A percentile compares a stretch with the other conserved stretches of the same genome.
Evolutionary conservation across 2,888 invertebrate species (phyloP).

Genomic region (Drosophila trichaetosa): DNA sequence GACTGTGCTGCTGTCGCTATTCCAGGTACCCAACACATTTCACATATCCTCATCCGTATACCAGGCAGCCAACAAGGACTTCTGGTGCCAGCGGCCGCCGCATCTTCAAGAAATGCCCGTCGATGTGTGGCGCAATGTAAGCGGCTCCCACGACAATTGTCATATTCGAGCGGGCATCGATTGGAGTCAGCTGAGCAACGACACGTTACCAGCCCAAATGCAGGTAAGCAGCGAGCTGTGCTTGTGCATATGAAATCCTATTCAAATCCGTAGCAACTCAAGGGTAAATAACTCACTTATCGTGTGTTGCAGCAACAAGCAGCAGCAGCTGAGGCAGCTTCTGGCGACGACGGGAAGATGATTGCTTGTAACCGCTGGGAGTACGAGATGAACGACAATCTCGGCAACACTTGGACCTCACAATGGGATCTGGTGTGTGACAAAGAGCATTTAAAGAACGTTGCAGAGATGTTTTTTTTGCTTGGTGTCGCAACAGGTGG

Average conservation of each 20-base stretch:
- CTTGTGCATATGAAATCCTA: conserved; percentile 17
- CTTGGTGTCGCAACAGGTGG: conserved; percentile 92
- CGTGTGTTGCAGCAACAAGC: conserved; percentile 46
- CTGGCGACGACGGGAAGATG: conserved; percentile 81
- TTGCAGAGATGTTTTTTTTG: conserved; percentile 92
- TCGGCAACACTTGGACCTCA: conserved; percentile 89
- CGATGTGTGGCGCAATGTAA: conserved; percentile 88
- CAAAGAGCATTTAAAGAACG: conserved; percentile 88
- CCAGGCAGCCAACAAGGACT: conserved; percentile 88
- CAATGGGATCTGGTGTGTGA: conserved; percentile 93
- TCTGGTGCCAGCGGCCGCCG: conserved; percentile 89
- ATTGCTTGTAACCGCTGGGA: conserved; percentile 88
- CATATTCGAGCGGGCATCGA: conserved; percentile 86
- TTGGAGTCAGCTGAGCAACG: conserved; percentile 76
- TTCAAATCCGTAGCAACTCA: conserved; percentile 26
- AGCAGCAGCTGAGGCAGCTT: conserved; percentile 14
- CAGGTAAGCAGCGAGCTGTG: conserved; percentile 59
- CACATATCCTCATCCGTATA: conserved; percentile 92
- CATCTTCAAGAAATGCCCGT: conserved; percentile 86
- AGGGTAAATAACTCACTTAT: conserved; percentile 19
- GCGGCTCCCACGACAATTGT: conserved; percentile 88
- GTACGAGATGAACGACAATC: conserved; percentile 86
- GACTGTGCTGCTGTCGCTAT: conserved; percentile 90
- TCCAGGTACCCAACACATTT: conserved; percentile 92
- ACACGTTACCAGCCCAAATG: conserved; percentile 51